Evolutionary conservation across 2,113 vertebrate genomes (phyloP), one percentile per base, ranked within the genome.

Genomic region (Perca flavescens): DNA sequence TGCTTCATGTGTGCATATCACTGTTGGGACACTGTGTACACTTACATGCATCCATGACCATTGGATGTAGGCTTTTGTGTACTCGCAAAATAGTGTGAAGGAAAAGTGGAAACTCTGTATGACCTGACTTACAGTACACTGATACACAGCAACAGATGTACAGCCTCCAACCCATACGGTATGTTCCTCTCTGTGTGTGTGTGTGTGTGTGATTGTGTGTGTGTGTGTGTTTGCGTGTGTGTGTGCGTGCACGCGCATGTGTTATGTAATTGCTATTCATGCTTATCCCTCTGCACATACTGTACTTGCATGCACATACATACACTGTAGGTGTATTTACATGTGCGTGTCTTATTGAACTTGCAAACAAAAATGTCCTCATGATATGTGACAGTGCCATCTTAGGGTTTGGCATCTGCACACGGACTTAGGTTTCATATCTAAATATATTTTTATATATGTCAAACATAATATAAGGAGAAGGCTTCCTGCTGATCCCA

Each of bases 81-180:
- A 11, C 25, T 19, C 64, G 62, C 53, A 17, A 62, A 11, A 19
- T 43, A 40, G 28, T n/a, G n/a, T 34, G 5, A 43, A 64, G 22
- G 47, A 77, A 43, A 36, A 62, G 19, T 17, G 22, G 47, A 58
- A 2, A 25, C 47, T 73, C 65, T 78, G 58, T 31, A 15, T 3
- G 43, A 57, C 14, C 57, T 54, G 80, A 69, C 3, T 4, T 70
- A 57, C 15, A 62, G 43, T 34, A 34, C 34, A 53, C n/a, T 34
- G 34, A 77, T 28, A 36, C 2, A 5, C 70, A 65, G 56, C 63
- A 74, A 65, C 74, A 85, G 67, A 82, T 82, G 67, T 19, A 6
- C 11, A 25, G 36, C 21, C 34, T 34, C 0, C 5, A 52, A 43
- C 17, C 40, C n/a, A 52, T 52, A 46, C 34, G 6, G 34, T 34